Base-by-base conservation (phyloP, 2,888 invertebrate genomes). In the Hesperia comma region DNA sequence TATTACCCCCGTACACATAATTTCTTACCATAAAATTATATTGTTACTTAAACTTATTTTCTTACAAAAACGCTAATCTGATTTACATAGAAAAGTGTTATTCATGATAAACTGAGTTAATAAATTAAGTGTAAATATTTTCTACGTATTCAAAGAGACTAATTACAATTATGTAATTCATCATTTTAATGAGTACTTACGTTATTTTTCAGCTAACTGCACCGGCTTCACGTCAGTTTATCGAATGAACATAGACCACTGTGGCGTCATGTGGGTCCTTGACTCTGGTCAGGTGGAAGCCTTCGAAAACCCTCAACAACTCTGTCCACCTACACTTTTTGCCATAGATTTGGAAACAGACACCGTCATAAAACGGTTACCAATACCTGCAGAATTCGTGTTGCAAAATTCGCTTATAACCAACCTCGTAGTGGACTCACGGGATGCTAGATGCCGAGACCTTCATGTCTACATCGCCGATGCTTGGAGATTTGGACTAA, bases 231-330 rank as follows among this genome's bases (percentile, higher is more conserved):
- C 96, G 0, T 97, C 97, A 0, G 95, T 97, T 1, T 97, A 96
- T 80, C 94, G 97, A n/a, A 93, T 96, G 79, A 94, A 94, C 76
- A 94, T 96, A 0, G 97, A 97, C 82, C 94, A 94, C 55, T 97
- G 97, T 76, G 95, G 95, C 61, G 93, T 96, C 1, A 92, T 97
- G 75, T 97, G 97, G 97, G 94, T 96, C 0, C 92, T 97, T 32
- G 97, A 97, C 83, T 95, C 96, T 0, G 97, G 97, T 0, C 95
- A 95, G 78, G 94, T 96, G 0, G 95, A 97, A 78, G 94, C 95
- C 0, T 95, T 95, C 15, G 94, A 94, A 73, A 84, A 87, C 0
- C 93, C 96, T 0, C 94, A 94, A 46, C 95, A 95, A 77, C 84
- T 95, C 3, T 96, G 96, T 76, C 95, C 96, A 0, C 96, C 97